These are phyloP conservation scores for Colistium nudipinnis DNA, from an alignment of 2,113 vertebrate species.

Conservation along the genomic window DNA sequence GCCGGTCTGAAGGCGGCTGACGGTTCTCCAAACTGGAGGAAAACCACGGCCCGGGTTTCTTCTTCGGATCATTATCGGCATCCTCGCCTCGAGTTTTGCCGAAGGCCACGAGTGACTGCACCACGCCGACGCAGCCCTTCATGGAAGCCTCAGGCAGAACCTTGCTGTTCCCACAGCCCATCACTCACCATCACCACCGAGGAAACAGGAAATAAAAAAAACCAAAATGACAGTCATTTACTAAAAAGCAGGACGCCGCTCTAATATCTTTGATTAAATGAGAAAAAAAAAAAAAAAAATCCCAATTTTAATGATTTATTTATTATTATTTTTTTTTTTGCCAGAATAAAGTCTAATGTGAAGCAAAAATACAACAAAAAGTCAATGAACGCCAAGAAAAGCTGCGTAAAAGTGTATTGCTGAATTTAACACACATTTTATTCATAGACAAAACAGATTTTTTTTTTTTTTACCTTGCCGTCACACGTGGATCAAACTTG, in stretches of 20 bases:
- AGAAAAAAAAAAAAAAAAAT: neutral
- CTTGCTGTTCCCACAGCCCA: slow-evolving; percentile 65
- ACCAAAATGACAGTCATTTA: no score
- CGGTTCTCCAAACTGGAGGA: neutral
- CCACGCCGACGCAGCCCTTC: slow-evolving; percentile 48
- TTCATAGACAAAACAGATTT: neutral
- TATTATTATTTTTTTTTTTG: neutral
- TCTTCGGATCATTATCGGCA: slow-evolving; percentile 14
- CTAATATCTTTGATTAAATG: neutral
- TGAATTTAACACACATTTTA: neutral
- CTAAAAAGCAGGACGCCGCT: no score
- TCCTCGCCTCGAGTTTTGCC: neutral
- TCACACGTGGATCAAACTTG: slow-evolving; percentile 72
- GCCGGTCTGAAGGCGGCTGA: neutral
- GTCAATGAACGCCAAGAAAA: no score
- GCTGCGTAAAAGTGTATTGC: no score
- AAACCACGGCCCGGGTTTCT: slow-evolving; percentile 10
- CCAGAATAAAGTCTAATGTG: neutral
- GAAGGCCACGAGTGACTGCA: slow-evolving; percentile 58
- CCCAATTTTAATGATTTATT: slow-evolving; percentile 1
- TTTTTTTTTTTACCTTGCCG: slow-evolving; percentile 58
- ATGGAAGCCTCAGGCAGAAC: slow-evolving; percentile 37
- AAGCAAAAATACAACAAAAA: neutral
- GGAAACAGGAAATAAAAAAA: no score
- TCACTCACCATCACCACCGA: slow-evolving; percentile 17